Conservation (phyloP, 2,888 invertebrate species). For the Mimachlamys varia region DNA sequence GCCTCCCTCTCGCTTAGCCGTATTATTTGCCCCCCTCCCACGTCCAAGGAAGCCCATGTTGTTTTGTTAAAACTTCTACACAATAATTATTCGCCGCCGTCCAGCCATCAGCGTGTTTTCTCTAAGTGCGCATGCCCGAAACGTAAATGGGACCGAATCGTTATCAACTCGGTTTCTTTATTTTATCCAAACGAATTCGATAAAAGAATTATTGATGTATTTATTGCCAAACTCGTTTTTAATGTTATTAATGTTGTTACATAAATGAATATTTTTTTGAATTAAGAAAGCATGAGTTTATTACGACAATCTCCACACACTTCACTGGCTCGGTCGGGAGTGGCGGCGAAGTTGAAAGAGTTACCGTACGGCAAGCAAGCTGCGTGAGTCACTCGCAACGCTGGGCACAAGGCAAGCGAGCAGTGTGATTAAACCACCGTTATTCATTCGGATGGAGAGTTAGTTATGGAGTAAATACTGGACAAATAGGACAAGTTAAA, state of each 20-base stretch:
- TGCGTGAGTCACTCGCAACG: constrained; percentile 36
- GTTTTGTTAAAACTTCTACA: not conserved
- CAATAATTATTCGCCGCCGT: not conserved
- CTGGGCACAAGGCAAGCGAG: constrained; percentile 36
- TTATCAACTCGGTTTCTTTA: not conserved
- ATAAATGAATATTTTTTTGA: not conserved
- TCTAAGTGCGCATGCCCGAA: constrained; percentile 33
- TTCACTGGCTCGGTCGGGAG: constrained; percentile 46
- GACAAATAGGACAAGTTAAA: constrained; percentile 33
- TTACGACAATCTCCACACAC: constrained; percentile 38
- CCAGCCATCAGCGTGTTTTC: too few relatives aligned
- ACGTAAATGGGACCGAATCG: constrained; percentile 12
- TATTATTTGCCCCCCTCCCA: constrained; percentile 55
- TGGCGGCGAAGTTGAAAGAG: constrained; percentile 51
- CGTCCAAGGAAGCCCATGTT: constrained; percentile 63
- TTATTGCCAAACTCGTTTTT: not conserved
- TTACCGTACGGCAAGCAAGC: constrained; percentile 13
- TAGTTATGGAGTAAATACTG: constrained; percentile 40
- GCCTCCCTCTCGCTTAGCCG: constrained; percentile 60
- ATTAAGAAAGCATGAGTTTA: not conserved
- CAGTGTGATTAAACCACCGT: constrained; percentile 42
- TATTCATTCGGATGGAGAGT: constrained; percentile 44
- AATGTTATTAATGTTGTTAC: not conserved
- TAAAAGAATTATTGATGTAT: not conserved
- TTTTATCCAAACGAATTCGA: not conserved